Base-by-base conservation (phyloP, 2,797 vertebrate species). In the Platyrinchus mystaceus region DNA sequence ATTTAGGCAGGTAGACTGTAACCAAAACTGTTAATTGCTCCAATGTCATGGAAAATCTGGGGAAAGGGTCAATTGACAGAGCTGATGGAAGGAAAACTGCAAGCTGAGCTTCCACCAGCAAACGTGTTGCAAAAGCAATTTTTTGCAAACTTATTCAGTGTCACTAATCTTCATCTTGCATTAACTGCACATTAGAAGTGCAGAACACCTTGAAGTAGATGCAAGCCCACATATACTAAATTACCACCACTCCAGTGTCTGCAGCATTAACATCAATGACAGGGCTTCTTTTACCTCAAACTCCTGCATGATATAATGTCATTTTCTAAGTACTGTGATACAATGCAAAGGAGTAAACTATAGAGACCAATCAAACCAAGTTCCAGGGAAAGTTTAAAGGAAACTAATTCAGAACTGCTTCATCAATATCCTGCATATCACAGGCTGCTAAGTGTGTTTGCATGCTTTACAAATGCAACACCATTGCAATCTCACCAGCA, bases 11-110 rank as follows among this genome's bases (percentile, higher is more conserved):
- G 36, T 1, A 58, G 43, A 39, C 30, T 46, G 12, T 21, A 64
- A 89, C 16, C 62, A 23, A 30, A 91, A 39, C 44, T 37, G 28
- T 16, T 34, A 39, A 46, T 69, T 53, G 76, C n/a, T 67, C 50
- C 28, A 75, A 10, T 0, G 0, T 12, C 22, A 30, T 2, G 4
- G 27, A 63, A 75, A 59, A 84, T 15, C 46, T 50, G 34, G 9
- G n/a, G 23, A 87, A 34, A 52, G 21, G 13, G 6, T 60, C 43
- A 76, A 34, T 0, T 62, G 41, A 24, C 39, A 52, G 0, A 37
- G 79, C 6, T 2, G 3, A 30, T 15, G 3, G 30, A 87, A 69
- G 12, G 14, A 63, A 89, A 91, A 37, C 22, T 64, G 32, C 26
- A 75, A 80, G 21, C 12, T 44, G 17, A 87, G 67, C 60, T 77